Conservation (phyloP, 2,797 vertebrate species). For the Girardinus metallicus region DNA sequence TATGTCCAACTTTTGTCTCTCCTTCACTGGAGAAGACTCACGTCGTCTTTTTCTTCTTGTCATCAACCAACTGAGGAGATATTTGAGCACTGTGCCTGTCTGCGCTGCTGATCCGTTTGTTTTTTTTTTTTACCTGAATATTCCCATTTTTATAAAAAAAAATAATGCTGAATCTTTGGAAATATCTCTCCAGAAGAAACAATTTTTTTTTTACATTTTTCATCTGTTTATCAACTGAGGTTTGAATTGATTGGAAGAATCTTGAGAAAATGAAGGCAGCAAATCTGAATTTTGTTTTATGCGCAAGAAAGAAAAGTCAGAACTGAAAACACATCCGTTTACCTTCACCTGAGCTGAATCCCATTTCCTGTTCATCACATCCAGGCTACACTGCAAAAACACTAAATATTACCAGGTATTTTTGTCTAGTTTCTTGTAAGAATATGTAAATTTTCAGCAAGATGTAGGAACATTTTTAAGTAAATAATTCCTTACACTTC, state of each 20-base stretch:
- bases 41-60: conserved; percentile 8
- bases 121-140: background rate
- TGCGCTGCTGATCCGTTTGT: conserved; percentile 45
- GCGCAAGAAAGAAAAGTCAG: background rate
- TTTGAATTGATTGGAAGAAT: background rate
- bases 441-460: too few species aligned
- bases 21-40: conserved; percentile 34
- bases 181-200: background rate
- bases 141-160: background rate
- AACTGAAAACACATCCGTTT: background rate
- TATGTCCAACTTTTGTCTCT: conserved; percentile 44
- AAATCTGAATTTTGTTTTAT: background rate
- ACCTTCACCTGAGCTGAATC: background rate
- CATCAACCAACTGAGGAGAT: conserved; percentile 12
- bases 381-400: background rate
- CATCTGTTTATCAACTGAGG: background rate
- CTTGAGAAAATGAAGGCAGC: background rate
- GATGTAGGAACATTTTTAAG: too few species aligned
- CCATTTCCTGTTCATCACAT: background rate
- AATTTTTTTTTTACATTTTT: background rate
- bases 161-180: background rate
- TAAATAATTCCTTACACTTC: too few species aligned
- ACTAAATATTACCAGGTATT: too few species aligned
- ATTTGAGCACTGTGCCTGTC: conserved; percentile 59
- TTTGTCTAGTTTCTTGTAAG: too few species aligned